Evolutionary conservation across 2,888 invertebrate genomes (phyloP).

Genomic region (Heliconius hortense): DNA sequence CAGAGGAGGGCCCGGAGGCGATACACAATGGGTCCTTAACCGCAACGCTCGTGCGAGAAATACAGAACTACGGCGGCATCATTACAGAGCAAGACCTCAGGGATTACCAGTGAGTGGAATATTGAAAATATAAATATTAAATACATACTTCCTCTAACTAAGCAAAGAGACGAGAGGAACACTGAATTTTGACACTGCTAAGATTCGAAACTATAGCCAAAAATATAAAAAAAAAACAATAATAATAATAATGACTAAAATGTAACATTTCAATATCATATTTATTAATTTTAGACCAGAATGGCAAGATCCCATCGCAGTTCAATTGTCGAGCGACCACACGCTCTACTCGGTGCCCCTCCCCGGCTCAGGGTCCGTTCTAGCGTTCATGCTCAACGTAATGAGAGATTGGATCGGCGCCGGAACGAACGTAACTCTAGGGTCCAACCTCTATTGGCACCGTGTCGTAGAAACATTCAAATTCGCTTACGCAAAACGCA

Average conservation of each 20-base stretch:
- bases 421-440: conserved; percentile 57
- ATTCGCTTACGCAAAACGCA: conserved; percentile 93
- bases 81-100: conserved; percentile 89
- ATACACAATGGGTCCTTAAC: conserved; percentile 90
- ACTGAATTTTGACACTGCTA: no score
- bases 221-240: no score
- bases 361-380: conserved; percentile 92
- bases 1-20: conserved; percentile 85
- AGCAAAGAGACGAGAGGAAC: no score
- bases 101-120: conserved; percentile 82
- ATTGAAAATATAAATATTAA: no score
- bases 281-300: conserved; percentile 68
- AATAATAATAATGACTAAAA: no score
- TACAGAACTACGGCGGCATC: conserved; percentile 86
- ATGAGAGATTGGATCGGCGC: conserved; percentile 82
- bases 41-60: conserved; percentile 85
- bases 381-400: conserved; percentile 91
- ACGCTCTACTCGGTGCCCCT: conserved; percentile 89
- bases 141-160: no score
- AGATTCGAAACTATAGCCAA: no score
- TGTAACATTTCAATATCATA: background rate
- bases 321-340: conserved; percentile 82
- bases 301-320: conserved; percentile 85
- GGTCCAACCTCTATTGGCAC: conserved; percentile 84
- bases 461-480: conserved; percentile 94